phyloP scores from a whole-genome alignment of 2,888 invertebrate genomes.

The Drosophila greeni region DNA sequence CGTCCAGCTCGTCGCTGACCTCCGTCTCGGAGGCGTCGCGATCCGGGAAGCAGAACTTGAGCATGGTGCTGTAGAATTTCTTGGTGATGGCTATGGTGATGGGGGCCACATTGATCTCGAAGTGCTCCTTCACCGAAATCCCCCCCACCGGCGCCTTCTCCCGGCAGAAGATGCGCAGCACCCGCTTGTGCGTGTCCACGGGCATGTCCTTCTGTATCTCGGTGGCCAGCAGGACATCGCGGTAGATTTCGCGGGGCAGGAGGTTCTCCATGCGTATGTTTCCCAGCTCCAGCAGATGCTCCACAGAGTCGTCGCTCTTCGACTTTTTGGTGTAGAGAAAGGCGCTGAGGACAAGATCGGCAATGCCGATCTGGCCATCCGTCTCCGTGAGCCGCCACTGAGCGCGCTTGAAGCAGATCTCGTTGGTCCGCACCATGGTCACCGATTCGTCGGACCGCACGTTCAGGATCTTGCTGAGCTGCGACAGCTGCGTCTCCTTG shows the following conservation, averaged over 20 bases:
- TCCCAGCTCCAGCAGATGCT: conserved; percentile 96
- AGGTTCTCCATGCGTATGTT: conserved; percentile 97
- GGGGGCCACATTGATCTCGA: conserved; percentile 98
- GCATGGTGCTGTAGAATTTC: conserved; percentile 97
- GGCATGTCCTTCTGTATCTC: conserved; percentile 91
- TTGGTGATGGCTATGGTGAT: conserved; percentile 94
- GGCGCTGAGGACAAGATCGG: conserved; percentile 95
- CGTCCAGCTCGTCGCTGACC: conserved; percentile 82
- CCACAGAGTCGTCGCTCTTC: conserved; percentile 97
- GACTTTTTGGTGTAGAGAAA: conserved; percentile 98
- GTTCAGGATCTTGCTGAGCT: conserved; percentile 82
- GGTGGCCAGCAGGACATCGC: conserved; percentile 90
- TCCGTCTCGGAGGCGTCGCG: conserved; percentile 88
- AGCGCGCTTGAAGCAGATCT: conserved; percentile 99
- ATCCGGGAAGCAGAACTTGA: conserved; percentile 98
- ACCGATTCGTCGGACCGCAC: conserved; percentile 85
- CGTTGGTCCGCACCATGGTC: conserved; percentile 89
- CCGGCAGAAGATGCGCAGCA: conserved; percentile 95
- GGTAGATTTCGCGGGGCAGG: conserved; percentile 95
- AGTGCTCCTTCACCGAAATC: conserved; percentile 98
- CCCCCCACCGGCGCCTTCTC: conserved; percentile 99
- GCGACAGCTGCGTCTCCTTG: conserved; percentile 86
- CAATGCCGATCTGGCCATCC: conserved; percentile 98
- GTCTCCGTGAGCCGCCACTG: conserved; percentile 98
- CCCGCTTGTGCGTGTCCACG: conserved; percentile 90